These are phyloP conservation scores for Lasioglossum malachurum DNA, from an alignment of 2,888 invertebrate species.

Conservation along the genomic window DNA sequence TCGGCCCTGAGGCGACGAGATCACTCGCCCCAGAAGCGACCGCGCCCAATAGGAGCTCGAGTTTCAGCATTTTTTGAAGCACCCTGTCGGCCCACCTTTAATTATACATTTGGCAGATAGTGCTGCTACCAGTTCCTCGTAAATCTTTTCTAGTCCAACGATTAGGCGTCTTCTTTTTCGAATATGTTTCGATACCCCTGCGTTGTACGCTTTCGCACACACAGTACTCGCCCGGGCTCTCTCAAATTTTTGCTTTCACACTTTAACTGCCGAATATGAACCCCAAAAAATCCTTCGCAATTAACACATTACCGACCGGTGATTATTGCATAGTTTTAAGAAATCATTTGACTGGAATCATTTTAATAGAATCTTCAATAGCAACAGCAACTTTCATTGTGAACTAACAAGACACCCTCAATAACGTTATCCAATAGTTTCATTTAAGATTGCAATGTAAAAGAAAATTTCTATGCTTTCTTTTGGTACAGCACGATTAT, in stretches of 20 bases:
- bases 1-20: constrained; percentile 61
- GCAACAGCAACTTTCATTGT: too few relatives aligned
- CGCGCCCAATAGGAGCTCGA: constrained; percentile 74
- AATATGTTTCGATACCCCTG: background rate
- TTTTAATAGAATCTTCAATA: too few relatives aligned
- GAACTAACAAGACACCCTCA: too few relatives aligned
- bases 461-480: too few relatives aligned
- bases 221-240: background rate
- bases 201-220: background rate
- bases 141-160: constrained; percentile 39
- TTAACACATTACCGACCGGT: too few relatives aligned
- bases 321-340: too few relatives aligned
- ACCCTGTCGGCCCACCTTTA: constrained; percentile 60
- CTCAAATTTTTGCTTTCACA: background rate
- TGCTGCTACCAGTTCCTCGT: constrained; percentile 56
- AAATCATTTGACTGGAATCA: too few relatives aligned
- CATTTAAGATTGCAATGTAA: too few relatives aligned
- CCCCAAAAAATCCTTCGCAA: too few relatives aligned
- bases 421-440: too few relatives aligned
- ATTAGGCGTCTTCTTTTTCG: constrained; percentile 6
- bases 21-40: constrained; percentile 68
- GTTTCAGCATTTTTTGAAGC: constrained; percentile 69
- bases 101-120: constrained; percentile 66
- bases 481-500: too few relatives aligned
- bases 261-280: background rate